Evolutionary conservation across 2,113 vertebrate genomes (phyloP).

Genomic region (Athene cunicularia): DNA sequence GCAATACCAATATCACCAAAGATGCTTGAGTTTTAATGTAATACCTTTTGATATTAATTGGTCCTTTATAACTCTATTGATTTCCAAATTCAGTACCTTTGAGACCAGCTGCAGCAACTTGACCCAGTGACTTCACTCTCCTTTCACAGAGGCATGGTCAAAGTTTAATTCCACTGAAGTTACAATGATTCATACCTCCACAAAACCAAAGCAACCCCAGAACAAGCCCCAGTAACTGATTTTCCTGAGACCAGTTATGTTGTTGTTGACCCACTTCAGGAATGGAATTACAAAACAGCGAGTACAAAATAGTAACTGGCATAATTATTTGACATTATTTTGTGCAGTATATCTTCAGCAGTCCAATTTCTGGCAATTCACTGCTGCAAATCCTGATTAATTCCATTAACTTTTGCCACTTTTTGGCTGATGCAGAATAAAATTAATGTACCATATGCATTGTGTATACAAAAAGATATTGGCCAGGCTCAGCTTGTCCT

Average conservation of each 20-base stretch:
- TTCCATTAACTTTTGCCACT: not conserved
- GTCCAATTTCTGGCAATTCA: not conserved
- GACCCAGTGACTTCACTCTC: not conserved
- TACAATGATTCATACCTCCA: not conserved
- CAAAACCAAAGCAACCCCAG: not conserved
- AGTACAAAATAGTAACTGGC: not conserved
- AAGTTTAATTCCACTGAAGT: not conserved
- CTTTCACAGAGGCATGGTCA: not conserved
- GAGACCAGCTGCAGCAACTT: not conserved
- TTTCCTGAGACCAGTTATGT: not conserved
- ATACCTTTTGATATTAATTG: not conserved
- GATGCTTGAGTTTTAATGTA: not conserved
- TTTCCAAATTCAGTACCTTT: not conserved
- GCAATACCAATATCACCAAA: not conserved
- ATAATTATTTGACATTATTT: not conserved
- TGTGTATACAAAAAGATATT: not conserved
- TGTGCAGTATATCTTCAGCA: not conserved
- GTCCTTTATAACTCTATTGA: not conserved
- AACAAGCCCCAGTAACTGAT: not conserved
- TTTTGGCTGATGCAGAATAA: not conserved
- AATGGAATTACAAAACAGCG: rapidly evolving
- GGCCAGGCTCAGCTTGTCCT: conserved; percentile 27
- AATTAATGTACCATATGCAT: not conserved
- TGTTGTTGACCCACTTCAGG: not conserved
- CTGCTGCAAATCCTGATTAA: not conserved